Evolutionary conservation across 2,888 invertebrate species (phyloP).

Genomic region (Brenthis ino): DNA sequence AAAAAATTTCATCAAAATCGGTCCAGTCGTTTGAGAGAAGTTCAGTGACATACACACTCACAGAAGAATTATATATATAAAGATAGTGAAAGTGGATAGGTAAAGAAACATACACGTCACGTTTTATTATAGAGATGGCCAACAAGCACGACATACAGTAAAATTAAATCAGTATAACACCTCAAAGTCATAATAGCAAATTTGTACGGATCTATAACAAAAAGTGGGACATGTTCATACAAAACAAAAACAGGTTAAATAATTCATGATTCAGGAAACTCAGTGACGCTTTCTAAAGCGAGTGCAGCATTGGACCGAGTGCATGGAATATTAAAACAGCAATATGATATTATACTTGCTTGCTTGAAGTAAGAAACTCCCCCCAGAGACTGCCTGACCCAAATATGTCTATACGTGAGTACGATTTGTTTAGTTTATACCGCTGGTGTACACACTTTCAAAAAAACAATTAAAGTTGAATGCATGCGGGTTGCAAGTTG

Average conservation of each 20-base stretch:
- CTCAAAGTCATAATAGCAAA: not conserved
- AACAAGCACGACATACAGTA: no score
- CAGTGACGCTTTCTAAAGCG: conserved; percentile 41
- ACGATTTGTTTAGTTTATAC: conserved; percentile 10
- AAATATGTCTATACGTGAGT: conserved; percentile 23
- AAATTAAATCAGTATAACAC: not conserved
- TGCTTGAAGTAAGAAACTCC: conserved; percentile 21
- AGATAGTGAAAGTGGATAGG: no score
- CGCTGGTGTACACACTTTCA: not conserved
- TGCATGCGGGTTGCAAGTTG: not conserved
- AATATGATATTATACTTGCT: conserved; percentile 46
- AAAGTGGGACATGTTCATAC: conserved; percentile 12
- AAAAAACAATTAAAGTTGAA: conserved; percentile 1
- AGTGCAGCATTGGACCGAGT: conserved; percentile 33
- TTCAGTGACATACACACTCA: no score
- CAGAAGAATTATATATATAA: no score
- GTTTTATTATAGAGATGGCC: no score
- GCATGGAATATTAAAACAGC: conserved; percentile 51
- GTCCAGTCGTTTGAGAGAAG: no score
- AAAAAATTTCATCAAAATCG: no score
- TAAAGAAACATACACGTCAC: no score
- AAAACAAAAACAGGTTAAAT: conserved; percentile 30
- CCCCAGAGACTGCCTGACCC: conserved; percentile 29
- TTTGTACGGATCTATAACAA: not conserved
- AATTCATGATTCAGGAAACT: conserved; percentile 33